These are phyloP conservation scores for Cryptoprocta ferox DNA, from an alignment of 2,797 vertebrate genomes.

Conservation along the genomic window DNA sequence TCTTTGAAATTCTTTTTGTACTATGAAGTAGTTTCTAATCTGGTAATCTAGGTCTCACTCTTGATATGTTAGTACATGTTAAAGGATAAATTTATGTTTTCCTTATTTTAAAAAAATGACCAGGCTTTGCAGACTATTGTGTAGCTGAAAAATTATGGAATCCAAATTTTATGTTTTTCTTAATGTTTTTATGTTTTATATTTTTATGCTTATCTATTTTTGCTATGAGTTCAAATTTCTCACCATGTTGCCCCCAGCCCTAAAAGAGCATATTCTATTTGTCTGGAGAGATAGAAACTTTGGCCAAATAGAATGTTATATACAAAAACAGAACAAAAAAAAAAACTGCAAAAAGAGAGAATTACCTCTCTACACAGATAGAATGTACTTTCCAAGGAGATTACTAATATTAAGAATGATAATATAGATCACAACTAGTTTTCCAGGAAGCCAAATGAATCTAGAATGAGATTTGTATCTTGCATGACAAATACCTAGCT, in stretches of 20 bases:
- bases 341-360: neutral
- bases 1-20: neutral
- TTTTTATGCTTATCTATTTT: neutral
- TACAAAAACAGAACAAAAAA: neutral
- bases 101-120: neutral
- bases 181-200: neutral
- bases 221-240: neutral
- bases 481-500: neutral
- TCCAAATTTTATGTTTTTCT: neutral
- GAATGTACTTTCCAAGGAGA: neutral
- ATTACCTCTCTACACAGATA: neutral
- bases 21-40: neutral
- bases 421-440: neutral
- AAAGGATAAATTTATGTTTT: neutral
- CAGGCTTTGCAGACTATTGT: neutral
- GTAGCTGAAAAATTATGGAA: neutral
- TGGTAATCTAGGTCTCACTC: neutral
- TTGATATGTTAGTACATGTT: neutral
- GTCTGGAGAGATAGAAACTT: neutral
- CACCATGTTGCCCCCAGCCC: neutral
- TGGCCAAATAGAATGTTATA: neutral
- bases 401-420: neutral
- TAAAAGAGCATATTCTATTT: neutral
- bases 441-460: neutral
- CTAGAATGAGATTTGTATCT: neutral